Base-by-base conservation (phyloP, 2,888 invertebrate species). In the Drosophila multiciliata region DNA sequence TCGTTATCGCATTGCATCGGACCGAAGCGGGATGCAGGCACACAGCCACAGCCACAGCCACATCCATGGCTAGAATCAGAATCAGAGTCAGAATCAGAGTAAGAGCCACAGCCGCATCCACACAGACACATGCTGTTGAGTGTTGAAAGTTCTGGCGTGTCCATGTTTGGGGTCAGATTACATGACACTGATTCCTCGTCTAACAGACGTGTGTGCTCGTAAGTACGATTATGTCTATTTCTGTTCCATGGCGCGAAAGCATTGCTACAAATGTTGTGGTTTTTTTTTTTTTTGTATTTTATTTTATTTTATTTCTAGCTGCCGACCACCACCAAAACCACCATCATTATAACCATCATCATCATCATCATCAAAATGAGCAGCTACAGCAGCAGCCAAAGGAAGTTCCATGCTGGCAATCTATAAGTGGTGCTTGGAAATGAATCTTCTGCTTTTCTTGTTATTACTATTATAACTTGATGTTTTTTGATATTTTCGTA, bases 91-190 rank as follows among this genome's bases (percentile, higher is more conserved):
- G 35, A 36, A 36, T 17, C 53, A 55, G 26, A 45, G 26, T 26
- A 17, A 33, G 38, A 63, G 38, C 45, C 36, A 20, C 62, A 65
- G 35, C 40, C 40, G 4, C 45, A 71, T 65, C 61, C 50, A 57
- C 48, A 69, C 42, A 69, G 68, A 75, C 65, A 63, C 62, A 71
- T 65, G 57, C 55, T 87, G 66, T 73, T 61, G 87, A 87, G 85
- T 89, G 85, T 89, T 85, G 85, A 85, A 85, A 85, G 87, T 82
- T 89, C 87, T 85, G 89, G 89, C 85, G 87, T 85, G 85, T 85
- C 85, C 85, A 85, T 89, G 85, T 89, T 89, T 87, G 85, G 82
- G 85, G 85, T 85, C 85, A 85, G 85, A 85, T 85, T 85, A 89
- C 85, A 87, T 85, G 85, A 87, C 89, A 85, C 85, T 89, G 89